Evolutionary conservation across 2,113 vertebrate species (phyloP).

Genomic region (Etheostoma cragini): DNA sequence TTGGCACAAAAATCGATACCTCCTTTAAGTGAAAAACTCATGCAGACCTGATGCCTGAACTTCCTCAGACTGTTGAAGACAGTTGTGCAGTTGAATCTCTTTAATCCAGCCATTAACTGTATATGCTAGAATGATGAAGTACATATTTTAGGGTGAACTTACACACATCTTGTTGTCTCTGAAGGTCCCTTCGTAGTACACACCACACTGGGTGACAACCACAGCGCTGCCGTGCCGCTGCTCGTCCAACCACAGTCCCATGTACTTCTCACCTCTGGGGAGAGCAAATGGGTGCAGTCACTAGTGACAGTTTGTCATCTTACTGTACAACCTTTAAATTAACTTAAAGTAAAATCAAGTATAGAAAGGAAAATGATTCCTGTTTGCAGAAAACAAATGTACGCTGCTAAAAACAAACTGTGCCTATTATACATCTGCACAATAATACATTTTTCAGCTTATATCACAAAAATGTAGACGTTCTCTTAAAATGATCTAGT

Average conservation of each 20-base stretch:
- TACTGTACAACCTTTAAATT: neutral
- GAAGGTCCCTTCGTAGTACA: conserved; percentile 95
- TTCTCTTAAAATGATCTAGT: neutral
- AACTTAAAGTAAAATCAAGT: neutral
- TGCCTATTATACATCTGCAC: neutral
- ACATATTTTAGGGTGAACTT: conserved; percentile 68
- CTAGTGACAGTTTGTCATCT: neutral
- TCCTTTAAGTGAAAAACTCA: neutral
- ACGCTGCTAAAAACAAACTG: neutral
- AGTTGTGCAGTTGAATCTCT: neutral
- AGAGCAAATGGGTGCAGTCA: neutral
- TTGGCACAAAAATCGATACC: neutral
- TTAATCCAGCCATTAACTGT: neutral
- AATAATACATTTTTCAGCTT: neutral
- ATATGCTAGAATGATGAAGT: neutral
- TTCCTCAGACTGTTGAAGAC: no score
- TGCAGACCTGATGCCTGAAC: no score
- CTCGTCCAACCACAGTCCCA: conserved; percentile 97
- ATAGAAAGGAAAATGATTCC: neutral
- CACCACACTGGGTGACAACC: conserved; percentile 93
- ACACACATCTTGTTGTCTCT: conserved; percentile 96
- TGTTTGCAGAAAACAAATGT: neutral
- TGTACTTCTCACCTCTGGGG: conserved; percentile 96
- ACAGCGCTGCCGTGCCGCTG: conserved; percentile 90
- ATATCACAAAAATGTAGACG: neutral